Percentiles rank a stretch among this genome's conserved stretches.
Evolutionary conservation across 2,113 vertebrate species (phyloP).

Genomic region (Tragelaphus strepsiceros): DNA sequence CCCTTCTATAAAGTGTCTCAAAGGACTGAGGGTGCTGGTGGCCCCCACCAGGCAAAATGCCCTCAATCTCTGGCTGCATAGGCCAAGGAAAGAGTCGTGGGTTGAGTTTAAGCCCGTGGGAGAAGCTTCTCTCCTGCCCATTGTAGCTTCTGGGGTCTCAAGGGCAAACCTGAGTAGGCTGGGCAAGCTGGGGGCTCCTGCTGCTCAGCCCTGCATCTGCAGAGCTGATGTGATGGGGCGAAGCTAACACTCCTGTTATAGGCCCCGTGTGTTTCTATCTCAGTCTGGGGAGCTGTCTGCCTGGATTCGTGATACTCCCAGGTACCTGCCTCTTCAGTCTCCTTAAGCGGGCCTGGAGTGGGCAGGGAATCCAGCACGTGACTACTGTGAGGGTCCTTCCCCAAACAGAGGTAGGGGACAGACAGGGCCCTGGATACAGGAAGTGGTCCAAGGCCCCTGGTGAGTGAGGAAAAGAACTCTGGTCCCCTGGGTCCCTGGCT

Average conservation of each 20-base stretch:
- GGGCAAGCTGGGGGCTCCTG: neutral
- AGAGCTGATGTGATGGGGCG: neutral
- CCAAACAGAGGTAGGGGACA: neutral
- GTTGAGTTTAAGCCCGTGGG: neutral
- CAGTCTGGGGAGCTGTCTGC: neutral
- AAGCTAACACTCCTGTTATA: fast-evolving
- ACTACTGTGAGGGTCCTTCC: neutral
- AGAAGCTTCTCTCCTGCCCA: neutral
- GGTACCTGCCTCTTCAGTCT: neutral
- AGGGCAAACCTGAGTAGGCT: neutral
- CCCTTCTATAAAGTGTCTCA: neutral
- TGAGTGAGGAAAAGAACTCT: neutral
- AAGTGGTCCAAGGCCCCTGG: neutral
- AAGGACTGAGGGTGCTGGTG: neutral
- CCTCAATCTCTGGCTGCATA: neutral
- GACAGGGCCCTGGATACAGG: neutral
- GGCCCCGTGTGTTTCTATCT: neutral
- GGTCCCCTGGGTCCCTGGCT: neutral
- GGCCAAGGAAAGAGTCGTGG: neutral
- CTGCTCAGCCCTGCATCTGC: neutral
- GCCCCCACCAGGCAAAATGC: neutral
- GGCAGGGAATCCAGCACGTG: neutral
- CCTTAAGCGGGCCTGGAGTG: no score
- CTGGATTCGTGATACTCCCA: neutral
- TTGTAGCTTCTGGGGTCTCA: neutral